Percentiles rank a stretch among this genome's conserved stretches.
Conservation (phyloP, 2,113 vertebrate genomes). For the Ramphastos sulfuratus region DNA sequence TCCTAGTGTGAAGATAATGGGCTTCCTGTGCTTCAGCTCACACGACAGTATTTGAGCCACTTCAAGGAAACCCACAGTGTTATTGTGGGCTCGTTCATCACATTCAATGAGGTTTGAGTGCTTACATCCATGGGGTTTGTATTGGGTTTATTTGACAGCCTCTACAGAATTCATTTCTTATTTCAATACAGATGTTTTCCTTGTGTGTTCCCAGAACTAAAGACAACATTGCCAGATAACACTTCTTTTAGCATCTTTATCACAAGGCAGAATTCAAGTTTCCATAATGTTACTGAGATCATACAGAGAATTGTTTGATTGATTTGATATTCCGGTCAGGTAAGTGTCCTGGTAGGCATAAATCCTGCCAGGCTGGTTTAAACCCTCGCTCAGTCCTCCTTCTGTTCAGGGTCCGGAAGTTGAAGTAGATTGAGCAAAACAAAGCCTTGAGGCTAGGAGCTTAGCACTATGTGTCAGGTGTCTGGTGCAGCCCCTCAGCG, state of each 20-base stretch:
- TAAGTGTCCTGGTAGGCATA: no score
- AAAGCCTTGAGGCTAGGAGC: no score
- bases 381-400: no score
- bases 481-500: no score
- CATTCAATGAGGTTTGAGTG: neutral
- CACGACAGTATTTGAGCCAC: neutral
- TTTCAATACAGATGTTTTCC: neutral
- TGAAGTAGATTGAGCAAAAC: no score
- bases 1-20: neutral
- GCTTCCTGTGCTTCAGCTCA: conserved; percentile 3
- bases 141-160: neutral
- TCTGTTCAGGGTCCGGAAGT: no score
- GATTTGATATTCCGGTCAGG: neutral
- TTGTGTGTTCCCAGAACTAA: neutral
- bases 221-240: neutral
- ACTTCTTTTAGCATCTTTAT: neutral
- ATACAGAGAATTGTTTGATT: neutral
- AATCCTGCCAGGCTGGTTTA: no score
- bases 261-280: neutral
- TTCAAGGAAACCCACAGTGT: neutral
- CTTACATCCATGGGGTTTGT: neutral
- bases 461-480: no score
- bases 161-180: neutral
- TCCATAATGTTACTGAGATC: neutral
- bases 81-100: neutral